Evolutionary conservation across 2,113 vertebrate species (phyloP).

Genomic region (Bubo bubo): DNA sequence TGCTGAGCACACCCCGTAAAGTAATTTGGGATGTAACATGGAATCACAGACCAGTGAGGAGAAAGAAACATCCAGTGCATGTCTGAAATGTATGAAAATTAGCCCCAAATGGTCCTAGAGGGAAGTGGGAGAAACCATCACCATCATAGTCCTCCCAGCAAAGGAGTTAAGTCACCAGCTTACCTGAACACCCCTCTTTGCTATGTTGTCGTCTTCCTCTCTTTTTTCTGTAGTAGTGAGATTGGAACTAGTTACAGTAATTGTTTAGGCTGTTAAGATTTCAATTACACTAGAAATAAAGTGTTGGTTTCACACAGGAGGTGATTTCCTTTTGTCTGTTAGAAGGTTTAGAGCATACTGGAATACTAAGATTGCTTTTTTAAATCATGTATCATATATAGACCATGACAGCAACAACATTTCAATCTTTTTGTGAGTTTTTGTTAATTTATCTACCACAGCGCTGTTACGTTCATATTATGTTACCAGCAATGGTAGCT

Average conservation of each 20-base stretch:
- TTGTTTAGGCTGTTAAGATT: neutral
- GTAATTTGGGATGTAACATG: neutral
- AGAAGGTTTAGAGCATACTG: neutral
- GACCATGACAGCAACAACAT: neutral
- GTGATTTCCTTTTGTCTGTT: neutral
- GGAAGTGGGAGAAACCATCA: neutral
- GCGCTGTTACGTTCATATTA: neutral
- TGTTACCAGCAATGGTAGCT: neutral
- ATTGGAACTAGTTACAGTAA: neutral
- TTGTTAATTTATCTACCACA: neutral
- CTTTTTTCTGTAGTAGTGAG: neutral
- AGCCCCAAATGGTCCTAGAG: neutral
- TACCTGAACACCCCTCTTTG: neutral
- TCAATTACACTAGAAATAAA: neutral
- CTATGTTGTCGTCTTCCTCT: neutral
- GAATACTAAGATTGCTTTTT: neutral
- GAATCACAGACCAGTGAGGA: neutral
- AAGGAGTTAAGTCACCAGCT: neutral
- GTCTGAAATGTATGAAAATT: neutral
- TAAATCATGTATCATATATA: neutral
- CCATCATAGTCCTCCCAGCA: neutral
- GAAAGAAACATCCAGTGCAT: neutral
- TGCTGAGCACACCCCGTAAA: neutral
- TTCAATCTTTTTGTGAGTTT: neutral
- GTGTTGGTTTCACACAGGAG: neutral